Evolutionary conservation across 2,888 invertebrate genomes (phyloP).

Genomic region (Polyommatus iphigenia): DNA sequence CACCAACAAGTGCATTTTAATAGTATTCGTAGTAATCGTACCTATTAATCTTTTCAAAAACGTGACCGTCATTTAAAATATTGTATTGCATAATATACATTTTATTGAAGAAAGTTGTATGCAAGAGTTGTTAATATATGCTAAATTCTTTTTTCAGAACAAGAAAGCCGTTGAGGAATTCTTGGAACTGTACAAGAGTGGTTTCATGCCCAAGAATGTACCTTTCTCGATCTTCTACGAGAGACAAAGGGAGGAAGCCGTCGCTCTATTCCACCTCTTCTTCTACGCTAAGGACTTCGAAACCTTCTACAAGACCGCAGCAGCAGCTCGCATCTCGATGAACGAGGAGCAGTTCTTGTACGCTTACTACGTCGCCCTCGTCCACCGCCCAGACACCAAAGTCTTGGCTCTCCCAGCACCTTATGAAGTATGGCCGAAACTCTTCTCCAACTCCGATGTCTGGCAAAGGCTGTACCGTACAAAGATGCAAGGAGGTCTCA

Average conservation of each 20-base stretch:
- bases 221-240: conserved; percentile 76
- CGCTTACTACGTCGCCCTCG: conserved; percentile 79
- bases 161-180: conserved; percentile 69
- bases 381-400: conserved; percentile 80
- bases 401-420: conserved; percentile 82
- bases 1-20: too few relatives aligned
- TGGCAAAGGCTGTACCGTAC: conserved; percentile 66
- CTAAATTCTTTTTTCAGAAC: conserved; percentile 53
- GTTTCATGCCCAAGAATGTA: conserved; percentile 70
- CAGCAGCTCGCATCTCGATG: conserved; percentile 77
- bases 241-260: conserved; percentile 69
- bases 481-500: conserved; percentile 63
- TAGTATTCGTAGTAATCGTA: too few relatives aligned
- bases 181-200: conserved; percentile 60
- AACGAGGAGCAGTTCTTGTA: conserved; percentile 84
- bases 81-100: neutral
- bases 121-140: neutral
- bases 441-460: conserved; percentile 81
- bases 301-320: conserved; percentile 80
- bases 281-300: conserved; percentile 82
- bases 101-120: neutral
- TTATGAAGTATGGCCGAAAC: conserved; percentile 84
- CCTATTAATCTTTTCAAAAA: neutral
- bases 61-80: neutral
- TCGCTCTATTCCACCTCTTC: conserved; percentile 78